These are phyloP conservation scores for Lucilia cuprina DNA, from an alignment of 1,140 invertebrate species.

Conservation along the genomic window DNA sequence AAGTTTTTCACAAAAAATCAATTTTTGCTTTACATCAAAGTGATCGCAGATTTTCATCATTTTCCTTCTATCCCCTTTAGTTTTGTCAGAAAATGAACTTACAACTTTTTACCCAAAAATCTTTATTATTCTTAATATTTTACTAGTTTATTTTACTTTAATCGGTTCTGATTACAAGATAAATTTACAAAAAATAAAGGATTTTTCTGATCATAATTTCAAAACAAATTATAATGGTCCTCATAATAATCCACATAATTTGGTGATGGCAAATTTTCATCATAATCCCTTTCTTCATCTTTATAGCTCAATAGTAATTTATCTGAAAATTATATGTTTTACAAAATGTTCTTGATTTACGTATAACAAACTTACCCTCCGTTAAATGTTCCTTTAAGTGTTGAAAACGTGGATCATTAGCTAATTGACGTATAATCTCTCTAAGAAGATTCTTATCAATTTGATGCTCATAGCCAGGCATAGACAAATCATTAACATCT, in stretches of 20 bases:
- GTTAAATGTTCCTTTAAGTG: not conserved
- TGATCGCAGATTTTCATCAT: too few species aligned
- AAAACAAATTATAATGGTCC: too few species aligned
- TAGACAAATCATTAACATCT: not conserved
- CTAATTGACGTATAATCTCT: not conserved
- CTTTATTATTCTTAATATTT: too few species aligned
- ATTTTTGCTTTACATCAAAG: too few species aligned
- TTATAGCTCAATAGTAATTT: not conserved
- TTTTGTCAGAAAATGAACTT: too few species aligned
- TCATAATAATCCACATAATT: not conserved
- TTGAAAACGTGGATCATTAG: not conserved
- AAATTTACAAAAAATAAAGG: too few species aligned
- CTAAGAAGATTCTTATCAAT: not conserved
- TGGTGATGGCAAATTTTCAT: not conserved
- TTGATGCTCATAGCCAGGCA: not conserved
- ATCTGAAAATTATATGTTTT: not conserved
- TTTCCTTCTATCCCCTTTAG: too few species aligned
- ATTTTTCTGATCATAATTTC: too few species aligned
- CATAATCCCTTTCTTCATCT: not conserved
- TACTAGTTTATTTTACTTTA: too few species aligned
- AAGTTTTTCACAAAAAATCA: too few species aligned
- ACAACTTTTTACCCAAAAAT: too few species aligned
- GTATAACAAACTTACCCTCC: not conserved
- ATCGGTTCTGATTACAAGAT: too few species aligned
- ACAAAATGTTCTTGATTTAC: not conserved